These are phyloP conservation scores for Heliconius nattereri DNA, from an alignment of 1,140 invertebrate species.

Conservation along the genomic window DNA sequence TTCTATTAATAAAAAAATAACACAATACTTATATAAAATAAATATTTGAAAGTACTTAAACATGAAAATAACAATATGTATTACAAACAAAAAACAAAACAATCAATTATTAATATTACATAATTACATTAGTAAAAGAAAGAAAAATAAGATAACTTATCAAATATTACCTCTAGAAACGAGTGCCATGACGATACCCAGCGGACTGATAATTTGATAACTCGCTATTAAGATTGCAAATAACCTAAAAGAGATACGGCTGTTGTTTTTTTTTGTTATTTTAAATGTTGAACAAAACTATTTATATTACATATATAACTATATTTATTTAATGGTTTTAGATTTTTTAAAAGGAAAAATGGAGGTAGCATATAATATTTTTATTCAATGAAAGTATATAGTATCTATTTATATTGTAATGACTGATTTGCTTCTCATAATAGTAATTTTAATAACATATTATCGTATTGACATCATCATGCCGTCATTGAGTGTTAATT, in stretches of 20 bases:
- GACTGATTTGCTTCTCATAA: too few relatives aligned
- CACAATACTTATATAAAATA: background rate
- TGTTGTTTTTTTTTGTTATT: conserved; percentile 23
- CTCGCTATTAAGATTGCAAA: conserved; percentile 14
- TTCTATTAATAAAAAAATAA: background rate
- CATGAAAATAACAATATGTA: background rate
- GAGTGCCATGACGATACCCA: conserved; percentile 41
- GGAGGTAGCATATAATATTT: too few relatives aligned
- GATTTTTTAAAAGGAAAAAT: too few relatives aligned
- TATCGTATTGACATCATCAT: too few relatives aligned
- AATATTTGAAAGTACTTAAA: background rate
- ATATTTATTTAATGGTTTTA: background rate
- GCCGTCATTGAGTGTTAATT: too few relatives aligned
- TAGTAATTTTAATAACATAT: too few relatives aligned
- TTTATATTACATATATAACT: background rate
- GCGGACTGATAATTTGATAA: conserved; percentile 28
- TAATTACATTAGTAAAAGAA: background rate
- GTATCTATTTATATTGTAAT: too few relatives aligned
- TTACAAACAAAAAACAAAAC: background rate
- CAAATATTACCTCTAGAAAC: conserved; percentile 43
- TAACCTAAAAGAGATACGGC: conserved; percentile 22
- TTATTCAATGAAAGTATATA: too few relatives aligned
- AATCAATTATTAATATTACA: background rate
- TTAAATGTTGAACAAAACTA: background rate
- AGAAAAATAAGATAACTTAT: background rate